Percentiles rank a stretch among this genome's conserved stretches.
Evolutionary conservation across 2,797 vertebrate species (phyloP).

Genomic region (Sebastes diploproa): DNA sequence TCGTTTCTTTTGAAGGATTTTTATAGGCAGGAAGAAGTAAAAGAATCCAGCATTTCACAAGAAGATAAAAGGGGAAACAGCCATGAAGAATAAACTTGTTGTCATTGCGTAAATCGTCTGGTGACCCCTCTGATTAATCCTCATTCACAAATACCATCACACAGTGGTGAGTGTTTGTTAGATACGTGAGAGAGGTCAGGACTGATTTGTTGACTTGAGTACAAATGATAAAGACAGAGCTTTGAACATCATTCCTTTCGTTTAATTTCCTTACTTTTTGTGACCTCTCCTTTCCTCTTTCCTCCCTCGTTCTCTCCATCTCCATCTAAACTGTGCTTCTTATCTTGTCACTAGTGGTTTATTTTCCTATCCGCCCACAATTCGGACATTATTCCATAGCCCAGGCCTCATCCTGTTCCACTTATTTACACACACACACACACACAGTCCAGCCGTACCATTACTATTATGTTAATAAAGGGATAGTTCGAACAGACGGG

Average conservation of each 20-base stretch:
- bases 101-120: not conserved
- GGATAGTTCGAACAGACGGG: not conserved
- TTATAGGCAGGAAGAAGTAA: not conserved
- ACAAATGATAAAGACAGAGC: not conserved
- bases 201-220: too few species aligned
- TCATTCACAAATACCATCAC: not conserved
- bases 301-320: constrained; percentile 6
- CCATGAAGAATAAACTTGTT: not conserved
- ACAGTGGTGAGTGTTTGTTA: not conserved
- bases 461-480: not conserved
- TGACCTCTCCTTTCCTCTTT: constrained; percentile 17
- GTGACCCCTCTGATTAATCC: not conserved
- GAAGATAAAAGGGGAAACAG: not conserved
- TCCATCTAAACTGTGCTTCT: constrained; percentile 28
- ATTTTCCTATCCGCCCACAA: constrained; percentile 57
- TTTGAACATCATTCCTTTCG: not conserved
- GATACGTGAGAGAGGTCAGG: not conserved
- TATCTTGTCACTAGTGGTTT: constrained; percentile 55
- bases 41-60: not conserved
- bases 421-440: constrained; percentile 5
- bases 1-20: not conserved
- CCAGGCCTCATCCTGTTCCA: constrained; percentile 36
- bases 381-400: constrained; percentile 46
- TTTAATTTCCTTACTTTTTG: not conserved
- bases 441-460: not conserved